Base-by-base conservation (phyloP, 1,140 invertebrate species). In the Drosophila lacteicornis region DNA sequence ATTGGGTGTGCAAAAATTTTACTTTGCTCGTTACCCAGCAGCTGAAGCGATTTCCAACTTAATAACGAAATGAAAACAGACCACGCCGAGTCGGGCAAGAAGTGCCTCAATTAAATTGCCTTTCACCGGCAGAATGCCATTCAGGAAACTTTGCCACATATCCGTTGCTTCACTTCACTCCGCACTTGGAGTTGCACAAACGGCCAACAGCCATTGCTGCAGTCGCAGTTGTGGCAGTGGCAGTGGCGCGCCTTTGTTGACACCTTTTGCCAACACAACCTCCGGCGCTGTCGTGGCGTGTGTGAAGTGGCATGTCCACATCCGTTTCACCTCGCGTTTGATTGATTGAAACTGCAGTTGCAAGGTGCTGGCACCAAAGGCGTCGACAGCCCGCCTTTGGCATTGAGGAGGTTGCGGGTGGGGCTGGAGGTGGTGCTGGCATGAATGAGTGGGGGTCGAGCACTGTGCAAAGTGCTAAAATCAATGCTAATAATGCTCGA, bases 341-440 rank as follows among this genome's bases (percentile, higher is more conserved):
- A 85, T 85, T 85, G 82, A 85, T 86, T 86, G 75, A 75, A 79
- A 86, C 69, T 86, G 82, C 82, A 85, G 53, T 85, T 65, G 68
- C 25, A 65, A 63, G 75, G 73, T 78, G 74, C 49, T 73, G 57
- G 53, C 62, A 55, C 36, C 55, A 50, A 62, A 62, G 75, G 58
- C 75, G 65, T 69, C 36, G 75, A 79, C 75, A 79, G 75, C 49
- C 66, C 33, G 63, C 63, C 42, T 38, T 17, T 56, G 63, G 57
- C 65, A 46, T 30, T 49, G 36, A 63, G 36, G 12, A 15, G 43
- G 12, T 22, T 25, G 36, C 15, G 13, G 15, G 22, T 33, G n/a
- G 8, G 15, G 33, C 9, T 33, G 33, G 33, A 33, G 19, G 15
- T 27, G 40, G 15, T 36, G 22, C 6, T 45, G 15, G 3, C n/a